Percentiles rank a stretch among this genome's conserved stretches.
These are phyloP conservation scores for Trematomus bernacchii DNA, from an alignment of 2,797 vertebrate species.

Conservation along the genomic window DNA sequence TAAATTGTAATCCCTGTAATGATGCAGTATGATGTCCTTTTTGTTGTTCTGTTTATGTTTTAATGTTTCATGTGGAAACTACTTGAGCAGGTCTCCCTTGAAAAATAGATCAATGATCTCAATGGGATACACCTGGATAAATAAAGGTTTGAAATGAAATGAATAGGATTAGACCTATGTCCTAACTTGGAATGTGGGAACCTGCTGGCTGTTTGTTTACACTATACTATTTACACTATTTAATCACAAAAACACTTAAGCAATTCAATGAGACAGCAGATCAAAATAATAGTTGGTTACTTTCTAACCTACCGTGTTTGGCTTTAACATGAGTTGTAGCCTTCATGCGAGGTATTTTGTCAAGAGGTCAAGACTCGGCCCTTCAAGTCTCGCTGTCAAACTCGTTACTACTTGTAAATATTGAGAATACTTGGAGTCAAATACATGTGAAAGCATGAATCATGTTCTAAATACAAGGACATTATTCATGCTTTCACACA, in stretches of 20 bases:
- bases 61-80: too few species aligned
- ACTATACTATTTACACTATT: too few species aligned
- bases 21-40: too few species aligned
- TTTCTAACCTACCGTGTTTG: too few species aligned
- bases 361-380: slow-evolving; percentile 1
- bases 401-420: slow-evolving; percentile 20
- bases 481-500: too few species aligned
- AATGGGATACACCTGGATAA: too few species aligned
- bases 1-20: too few species aligned
- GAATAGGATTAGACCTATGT: too few species aligned
- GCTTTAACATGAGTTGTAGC: not conserved
- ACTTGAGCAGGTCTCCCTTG: too few species aligned
- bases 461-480: not conserved
- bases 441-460: not conserved
- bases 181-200: not conserved
- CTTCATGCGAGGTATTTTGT: not conserved
- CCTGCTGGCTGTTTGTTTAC: not conserved
- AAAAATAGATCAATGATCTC: too few species aligned
- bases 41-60: too few species aligned
- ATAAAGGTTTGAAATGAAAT: too few species aligned
- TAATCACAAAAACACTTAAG: not conserved
- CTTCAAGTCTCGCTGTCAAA: slow-evolving; percentile 8
- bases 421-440: slow-evolving; percentile 2
- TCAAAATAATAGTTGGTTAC: not conserved
- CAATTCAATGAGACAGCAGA: not conserved